A percentile compares a stretch with the other conserved stretches of the same genome.
phyloP scores from a whole-genome alignment of 2,797 vertebrate species.

The Alcedo atthis region DNA sequence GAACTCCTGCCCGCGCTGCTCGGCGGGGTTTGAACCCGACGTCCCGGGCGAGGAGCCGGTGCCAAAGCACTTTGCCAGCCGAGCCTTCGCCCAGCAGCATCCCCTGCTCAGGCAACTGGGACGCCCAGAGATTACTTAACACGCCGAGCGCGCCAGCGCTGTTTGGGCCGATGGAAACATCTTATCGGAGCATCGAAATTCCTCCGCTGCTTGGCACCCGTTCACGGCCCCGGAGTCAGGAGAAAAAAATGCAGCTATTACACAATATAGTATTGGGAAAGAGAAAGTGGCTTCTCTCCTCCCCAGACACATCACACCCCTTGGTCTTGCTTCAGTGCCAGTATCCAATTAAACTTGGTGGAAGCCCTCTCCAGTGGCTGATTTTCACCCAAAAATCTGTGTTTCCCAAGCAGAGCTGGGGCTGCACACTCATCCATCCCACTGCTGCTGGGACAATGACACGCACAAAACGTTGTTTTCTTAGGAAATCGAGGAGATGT shows the following conservation, averaged over 20 bases:
- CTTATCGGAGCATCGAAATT: constrained; percentile 76
- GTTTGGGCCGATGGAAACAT: constrained; percentile 77
- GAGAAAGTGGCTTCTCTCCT: constrained; percentile 41
- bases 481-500: background rate
- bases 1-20: background rate
- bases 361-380: background rate
- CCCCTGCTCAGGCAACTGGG: background rate
- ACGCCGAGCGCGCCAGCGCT: constrained; percentile 54
- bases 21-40: background rate
- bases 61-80: background rate
- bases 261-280: constrained; percentile 71
- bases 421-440: accelerated
- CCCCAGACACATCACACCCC: background rate
- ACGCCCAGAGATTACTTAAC: constrained; percentile 54
- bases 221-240: constrained; percentile 55
- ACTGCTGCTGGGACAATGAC: accelerated
- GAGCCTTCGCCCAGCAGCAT: constrained; percentile 14
- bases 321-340: background rate
- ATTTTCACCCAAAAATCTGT: background rate
- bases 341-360: background rate
- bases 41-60: accelerated
- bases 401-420: background rate
- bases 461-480: background rate
- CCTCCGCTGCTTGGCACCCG: constrained; percentile 67
- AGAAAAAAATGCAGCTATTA: constrained; percentile 73